phyloP scores from a whole-genome alignment of 2,888 invertebrate genomes.

The Zygaena filipendulae region DNA sequence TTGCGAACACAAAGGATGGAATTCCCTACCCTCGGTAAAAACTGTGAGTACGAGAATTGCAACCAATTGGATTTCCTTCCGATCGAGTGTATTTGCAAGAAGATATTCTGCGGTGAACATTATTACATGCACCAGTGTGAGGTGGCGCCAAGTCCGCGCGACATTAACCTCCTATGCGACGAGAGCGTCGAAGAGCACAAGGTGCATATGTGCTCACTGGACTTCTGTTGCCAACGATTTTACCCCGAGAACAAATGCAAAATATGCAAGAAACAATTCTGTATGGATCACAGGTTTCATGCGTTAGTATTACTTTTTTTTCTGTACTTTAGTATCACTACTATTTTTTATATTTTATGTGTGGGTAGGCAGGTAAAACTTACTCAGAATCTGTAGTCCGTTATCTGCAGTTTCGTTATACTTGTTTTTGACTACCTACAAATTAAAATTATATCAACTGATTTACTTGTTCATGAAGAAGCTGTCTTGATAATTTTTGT shows the following conservation, averaged over 20 bases:
- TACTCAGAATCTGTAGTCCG: no score
- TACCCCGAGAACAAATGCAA: conserved; percentile 73
- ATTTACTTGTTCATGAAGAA: no score
- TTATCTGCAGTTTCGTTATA: no score
- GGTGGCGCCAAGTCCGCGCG: conserved; percentile 43
- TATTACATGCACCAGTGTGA: conserved; percentile 60
- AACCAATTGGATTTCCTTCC: conserved; percentile 80
- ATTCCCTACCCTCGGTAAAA: conserved; percentile 76
- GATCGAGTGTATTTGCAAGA: conserved; percentile 72
- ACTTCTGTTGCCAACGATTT: conserved; percentile 69
- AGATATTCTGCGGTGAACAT: conserved; percentile 76
- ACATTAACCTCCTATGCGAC: conserved; percentile 42
- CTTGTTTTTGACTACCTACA: no score
- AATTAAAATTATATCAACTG: no score
- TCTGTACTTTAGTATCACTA: no score
- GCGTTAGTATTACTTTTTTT: conserved; percentile 36
- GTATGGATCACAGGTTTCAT: conserved; percentile 74
- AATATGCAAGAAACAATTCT: conserved; percentile 75
- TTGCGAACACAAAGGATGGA: conserved; percentile 70
- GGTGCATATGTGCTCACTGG: conserved; percentile 71
- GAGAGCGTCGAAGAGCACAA: conserved; percentile 49
- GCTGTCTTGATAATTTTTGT: no score
- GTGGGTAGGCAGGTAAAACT: no score
- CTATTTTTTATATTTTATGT: no score
- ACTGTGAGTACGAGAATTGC: conserved; percentile 71